Conservation (phyloP, 2,113 vertebrate genomes). For the Aegithalos caudatus region DNA sequence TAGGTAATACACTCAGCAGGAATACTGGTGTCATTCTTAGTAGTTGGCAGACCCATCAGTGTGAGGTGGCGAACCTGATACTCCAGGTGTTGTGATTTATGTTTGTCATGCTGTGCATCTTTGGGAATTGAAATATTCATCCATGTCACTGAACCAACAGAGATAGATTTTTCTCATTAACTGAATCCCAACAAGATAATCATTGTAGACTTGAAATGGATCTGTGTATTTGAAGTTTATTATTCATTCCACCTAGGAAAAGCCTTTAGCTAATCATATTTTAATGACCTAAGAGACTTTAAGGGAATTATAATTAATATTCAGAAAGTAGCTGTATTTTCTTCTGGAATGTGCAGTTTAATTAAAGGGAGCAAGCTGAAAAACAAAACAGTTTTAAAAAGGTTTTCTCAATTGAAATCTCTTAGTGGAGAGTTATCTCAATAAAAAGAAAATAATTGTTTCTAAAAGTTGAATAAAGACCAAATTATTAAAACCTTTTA, state of each 20-base stretch:
- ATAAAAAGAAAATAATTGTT: neutral
- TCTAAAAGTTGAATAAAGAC: neutral
- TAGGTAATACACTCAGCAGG: neutral
- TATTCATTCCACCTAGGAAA: constrained; percentile 18
- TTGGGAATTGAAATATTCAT: neutral
- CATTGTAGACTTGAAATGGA: neutral
- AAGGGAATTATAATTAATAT: constrained; percentile 24
- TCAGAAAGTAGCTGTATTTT: neutral
- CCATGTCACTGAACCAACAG: neutral
- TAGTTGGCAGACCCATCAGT: neutral
- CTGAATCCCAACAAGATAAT: neutral
- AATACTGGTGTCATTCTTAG: neutral
- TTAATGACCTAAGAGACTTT: constrained; percentile 28
- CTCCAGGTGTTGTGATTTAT: neutral
- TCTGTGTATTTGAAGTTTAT: neutral
- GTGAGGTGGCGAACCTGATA: neutral
- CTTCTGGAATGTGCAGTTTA: neutral
- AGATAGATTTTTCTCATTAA: constrained; percentile 21
- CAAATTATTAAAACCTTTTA: neutral
- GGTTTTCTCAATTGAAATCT: neutral
- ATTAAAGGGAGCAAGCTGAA: neutral
- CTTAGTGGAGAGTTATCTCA: neutral
- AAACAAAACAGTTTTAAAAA: neutral
- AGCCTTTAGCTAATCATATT: constrained; percentile 23
- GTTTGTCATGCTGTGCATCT: neutral